Evolutionary conservation across 1,140 invertebrate genomes (phyloP), one percentile per base, ranked within the genome.

Genomic region (Drosophila insularis): DNA sequence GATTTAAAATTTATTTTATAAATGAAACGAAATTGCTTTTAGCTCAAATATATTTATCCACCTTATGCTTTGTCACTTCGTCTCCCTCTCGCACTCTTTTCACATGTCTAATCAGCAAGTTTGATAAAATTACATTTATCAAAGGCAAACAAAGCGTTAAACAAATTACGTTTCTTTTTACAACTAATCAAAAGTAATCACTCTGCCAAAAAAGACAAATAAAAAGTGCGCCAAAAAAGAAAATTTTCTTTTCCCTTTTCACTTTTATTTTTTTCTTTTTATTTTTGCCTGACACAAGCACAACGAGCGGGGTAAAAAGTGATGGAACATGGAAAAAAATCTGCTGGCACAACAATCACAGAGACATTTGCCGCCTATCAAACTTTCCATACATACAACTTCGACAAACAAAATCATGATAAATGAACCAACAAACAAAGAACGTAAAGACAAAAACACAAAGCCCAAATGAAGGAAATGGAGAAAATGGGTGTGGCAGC

Each of bases 131-230:
- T 74, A 80, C 84, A 89, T 89, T 89, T 89, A 84, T 84, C 84
- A 89, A 87, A 71, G 75, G 60, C 39, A 68, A 50, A 37, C 60
- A 70, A 56, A 55, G 64, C 76, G 74, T 84, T 87, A 89, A 89
- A 89, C 85, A 89, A 89, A 89, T 89, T 89, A 80, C 84, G 80
- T 72, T 87, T 84, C 84, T 89, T 89, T 87, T 89, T 84, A 71
- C 84, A 89, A 89, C 84, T 89, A 89, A 89, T 89, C 84, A 89
- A 89, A 89, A 89, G 84, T 89, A 89, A 89, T 89, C 84, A 89
- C 85, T 89, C 80, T 89, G 84, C 84, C 27, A 56, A 14, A 56
- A 56, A 56, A 56, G 21, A 55, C 53, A 55, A 56, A 32, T 14
- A 61, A 71, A 80, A 89, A 89, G 77, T 89, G 84, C 89, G 89